Percentiles rank a stretch among this genome's conserved stretches.
These are phyloP conservation scores for Bubalus kerabau DNA, from an alignment of 2,113 vertebrate genomes.

Conservation along the genomic window DNA sequence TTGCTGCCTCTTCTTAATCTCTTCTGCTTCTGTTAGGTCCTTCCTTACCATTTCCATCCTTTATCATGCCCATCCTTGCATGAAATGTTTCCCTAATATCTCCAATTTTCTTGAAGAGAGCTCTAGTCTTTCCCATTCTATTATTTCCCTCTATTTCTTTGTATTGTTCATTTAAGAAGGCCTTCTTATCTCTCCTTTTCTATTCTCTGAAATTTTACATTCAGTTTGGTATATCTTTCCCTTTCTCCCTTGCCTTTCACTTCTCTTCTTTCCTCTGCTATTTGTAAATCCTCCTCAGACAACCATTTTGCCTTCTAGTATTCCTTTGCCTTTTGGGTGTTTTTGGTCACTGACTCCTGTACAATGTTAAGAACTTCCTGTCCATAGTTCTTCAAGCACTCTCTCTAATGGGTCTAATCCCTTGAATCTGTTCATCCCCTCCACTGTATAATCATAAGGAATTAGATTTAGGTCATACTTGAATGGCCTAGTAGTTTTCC, in stretches of 20 bases:
- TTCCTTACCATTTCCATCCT: neutral
- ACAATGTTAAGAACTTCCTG: neutral
- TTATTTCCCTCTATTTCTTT: neutral
- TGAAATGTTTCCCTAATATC: neutral
- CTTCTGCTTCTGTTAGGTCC: neutral
- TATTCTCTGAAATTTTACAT: neutral
- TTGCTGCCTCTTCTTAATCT: neutral
- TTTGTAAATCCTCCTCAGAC: neutral
- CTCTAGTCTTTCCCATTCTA: neutral
- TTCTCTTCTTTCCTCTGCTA: neutral
- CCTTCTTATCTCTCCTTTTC: neutral
- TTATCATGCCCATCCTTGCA: neutral
- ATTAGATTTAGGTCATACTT: neutral
- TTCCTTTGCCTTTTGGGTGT: neutral
- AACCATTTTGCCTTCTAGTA: neutral
- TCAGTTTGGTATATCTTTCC: neutral
- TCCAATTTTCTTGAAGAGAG: neutral
- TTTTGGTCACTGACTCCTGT: neutral
- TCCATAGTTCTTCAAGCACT: neutral
- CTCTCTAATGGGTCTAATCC: neutral
- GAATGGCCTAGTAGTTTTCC: neutral
- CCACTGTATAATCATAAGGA: neutral
- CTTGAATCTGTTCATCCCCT: neutral
- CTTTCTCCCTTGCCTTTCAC: neutral
- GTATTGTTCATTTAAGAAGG: neutral